Conservation (phyloP, 2,888 invertebrate species). For the Ornithoptera priamus region DNA sequence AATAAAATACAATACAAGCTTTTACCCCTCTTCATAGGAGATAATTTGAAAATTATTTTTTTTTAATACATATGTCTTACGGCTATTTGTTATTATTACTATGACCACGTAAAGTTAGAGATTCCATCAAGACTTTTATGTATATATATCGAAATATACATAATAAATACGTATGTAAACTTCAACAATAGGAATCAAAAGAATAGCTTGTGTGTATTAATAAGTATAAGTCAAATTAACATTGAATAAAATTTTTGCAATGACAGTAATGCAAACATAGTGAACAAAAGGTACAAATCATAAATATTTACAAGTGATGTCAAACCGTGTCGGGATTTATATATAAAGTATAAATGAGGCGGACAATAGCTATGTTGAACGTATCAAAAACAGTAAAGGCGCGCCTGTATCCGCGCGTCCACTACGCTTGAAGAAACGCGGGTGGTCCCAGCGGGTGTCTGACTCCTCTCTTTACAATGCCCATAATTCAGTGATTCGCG, state of each 20-base stretch:
- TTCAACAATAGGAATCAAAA: conserved; percentile 1
- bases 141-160: too few species aligned
- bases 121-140: too few species aligned
- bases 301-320: conserved; percentile 26
- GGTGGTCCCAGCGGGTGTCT: conserved; percentile 75
- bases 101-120: background rate
- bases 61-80: too few species aligned
- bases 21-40: too few species aligned
- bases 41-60: too few species aligned
- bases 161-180: background rate
- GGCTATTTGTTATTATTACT: background rate
- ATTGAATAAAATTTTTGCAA: conserved; percentile 14
- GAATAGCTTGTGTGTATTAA: conserved; percentile 7
- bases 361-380: conserved; percentile 38
- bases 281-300: conserved; percentile 13
- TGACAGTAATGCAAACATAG: conserved; percentile 5
- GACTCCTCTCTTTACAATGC: conserved; percentile 59
- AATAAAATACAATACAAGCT: too few species aligned
- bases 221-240: conserved; percentile 14
- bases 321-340: conserved; percentile 21
- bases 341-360: conserved; percentile 37
- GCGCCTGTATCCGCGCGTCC: conserved; percentile 39
- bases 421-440: conserved; percentile 49
- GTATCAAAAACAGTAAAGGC: conserved; percentile 35
- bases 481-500: conserved; percentile 75